Evolutionary conservation across 2,113 vertebrate genomes (phyloP).

Genomic region (Boleophthalmus pectinirostris): DNA sequence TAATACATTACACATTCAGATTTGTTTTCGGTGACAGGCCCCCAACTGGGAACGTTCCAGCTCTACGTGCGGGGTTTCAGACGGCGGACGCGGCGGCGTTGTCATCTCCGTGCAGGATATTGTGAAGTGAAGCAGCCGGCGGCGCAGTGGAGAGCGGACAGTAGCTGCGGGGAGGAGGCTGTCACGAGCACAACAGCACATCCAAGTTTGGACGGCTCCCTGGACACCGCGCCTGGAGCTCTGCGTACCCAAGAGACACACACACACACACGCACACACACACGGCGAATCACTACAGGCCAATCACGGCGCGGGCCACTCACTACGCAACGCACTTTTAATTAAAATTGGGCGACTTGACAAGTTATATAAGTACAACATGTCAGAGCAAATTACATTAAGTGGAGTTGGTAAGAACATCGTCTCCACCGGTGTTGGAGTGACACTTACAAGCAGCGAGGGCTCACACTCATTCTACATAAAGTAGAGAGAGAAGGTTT

Average conservation of each 20-base stretch:
- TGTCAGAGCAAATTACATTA: constrained; percentile 3
- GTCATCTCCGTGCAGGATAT: constrained; percentile 22
- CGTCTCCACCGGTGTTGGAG: not conserved
- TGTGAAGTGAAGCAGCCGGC: constrained; percentile 63
- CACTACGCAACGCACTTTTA: not conserved
- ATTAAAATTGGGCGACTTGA: constrained; percentile 9
- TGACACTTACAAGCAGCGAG: not conserved
- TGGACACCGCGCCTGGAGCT: constrained; percentile 56
- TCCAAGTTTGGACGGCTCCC: constrained; percentile 64
- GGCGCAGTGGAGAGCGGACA: constrained; percentile 50
- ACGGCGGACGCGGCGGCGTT: constrained; percentile 1
- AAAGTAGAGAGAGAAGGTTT: not conserved
- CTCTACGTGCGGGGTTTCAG: not conserved
- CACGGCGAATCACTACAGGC: constrained; percentile 9
- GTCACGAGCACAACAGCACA: constrained; percentile 67
- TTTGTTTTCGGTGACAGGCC: not conserved
- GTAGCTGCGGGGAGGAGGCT: constrained; percentile 60
- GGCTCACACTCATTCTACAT: not conserved
- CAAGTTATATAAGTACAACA: constrained; percentile 7
- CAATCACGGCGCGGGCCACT: constrained; percentile 5
- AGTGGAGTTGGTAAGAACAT: not conserved
- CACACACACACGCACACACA: constrained; percentile 1
- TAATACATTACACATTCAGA: too few relatives aligned
- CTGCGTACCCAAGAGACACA: constrained; percentile 57
- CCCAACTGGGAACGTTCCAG: not conserved